Evolutionary conservation across 1,140 invertebrate genomes (phyloP).

Genomic region (Dendroctonus valens): DNA sequence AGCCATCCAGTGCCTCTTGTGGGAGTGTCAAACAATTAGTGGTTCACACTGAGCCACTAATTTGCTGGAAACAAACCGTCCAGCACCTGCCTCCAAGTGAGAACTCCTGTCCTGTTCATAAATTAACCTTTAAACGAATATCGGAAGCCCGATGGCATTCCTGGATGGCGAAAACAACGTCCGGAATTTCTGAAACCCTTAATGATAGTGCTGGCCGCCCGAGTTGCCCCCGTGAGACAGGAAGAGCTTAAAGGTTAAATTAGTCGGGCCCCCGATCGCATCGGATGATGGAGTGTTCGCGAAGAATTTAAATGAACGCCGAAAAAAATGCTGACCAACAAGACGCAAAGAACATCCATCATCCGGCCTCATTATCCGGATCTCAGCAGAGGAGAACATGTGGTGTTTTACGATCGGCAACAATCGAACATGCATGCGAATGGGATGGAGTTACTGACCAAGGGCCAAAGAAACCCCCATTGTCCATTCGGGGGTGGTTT

Average conservation of each 20-base stretch:
- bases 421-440: not conserved
- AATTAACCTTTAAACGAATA: conserved; percentile 21
- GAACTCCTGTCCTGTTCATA: conserved; percentile 25
- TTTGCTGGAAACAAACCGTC: not conserved
- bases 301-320: conserved; percentile 28
- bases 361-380: conserved; percentile 7
- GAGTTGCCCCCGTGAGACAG: conserved; percentile 26
- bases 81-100: conserved; percentile 18
- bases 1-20: too few species aligned
- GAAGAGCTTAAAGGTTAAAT: conserved; percentile 28
- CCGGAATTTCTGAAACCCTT: conserved; percentile 15
- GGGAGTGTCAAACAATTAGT: not conserved
- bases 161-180: conserved; percentile 11
- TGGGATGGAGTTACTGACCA: conserved; percentile 20
- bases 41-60: not conserved
- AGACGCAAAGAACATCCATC: conserved; percentile 24
- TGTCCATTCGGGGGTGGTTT: conserved; percentile 30
- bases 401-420: too few species aligned
- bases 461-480: conserved; percentile 21
- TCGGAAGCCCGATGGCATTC: conserved; percentile 28
- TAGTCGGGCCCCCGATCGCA: conserved; percentile 14
- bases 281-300: conserved; percentile 25
- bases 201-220: conserved; percentile 21
- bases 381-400: too few species aligned
- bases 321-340: conserved; percentile 31